These are phyloP conservation scores for Camponotus pennsylvanicus DNA, from an alignment of 1,140 invertebrate genomes.

Conservation along the genomic window DNA sequence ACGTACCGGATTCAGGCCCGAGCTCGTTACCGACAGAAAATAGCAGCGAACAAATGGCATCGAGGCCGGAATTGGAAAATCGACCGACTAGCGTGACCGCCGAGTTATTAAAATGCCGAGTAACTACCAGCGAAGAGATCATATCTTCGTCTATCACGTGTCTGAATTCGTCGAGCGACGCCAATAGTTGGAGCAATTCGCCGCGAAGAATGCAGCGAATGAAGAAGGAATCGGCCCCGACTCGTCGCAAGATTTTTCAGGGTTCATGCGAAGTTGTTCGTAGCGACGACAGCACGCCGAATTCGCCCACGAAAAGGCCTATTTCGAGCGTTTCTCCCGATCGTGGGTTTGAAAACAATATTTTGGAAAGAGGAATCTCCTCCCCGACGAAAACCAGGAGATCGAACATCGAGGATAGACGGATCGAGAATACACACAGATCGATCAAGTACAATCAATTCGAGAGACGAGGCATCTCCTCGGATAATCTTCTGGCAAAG, in stretches of 20 bases:
- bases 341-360: constrained; percentile 42
- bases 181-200: constrained; percentile 79
- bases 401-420: constrained; percentile 78
- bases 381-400: constrained; percentile 79
- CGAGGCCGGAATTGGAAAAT: constrained; percentile 51
- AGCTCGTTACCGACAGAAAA: constrained; percentile 79
- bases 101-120: constrained; percentile 81
- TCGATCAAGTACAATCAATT: constrained; percentile 65
- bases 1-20: constrained; percentile 79
- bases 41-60: constrained; percentile 38
- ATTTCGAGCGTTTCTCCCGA: constrained; percentile 72
- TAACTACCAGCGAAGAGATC: constrained; percentile 83
- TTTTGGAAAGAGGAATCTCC: constrained; percentile 35
- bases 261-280: constrained; percentile 60
- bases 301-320: constrained; percentile 80
- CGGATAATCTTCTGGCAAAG: constrained; percentile 79
- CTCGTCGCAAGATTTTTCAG: not conserved
- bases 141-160: constrained; percentile 77
- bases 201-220: constrained; percentile 71
- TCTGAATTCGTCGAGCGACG: constrained; percentile 77
- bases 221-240: constrained; percentile 62
- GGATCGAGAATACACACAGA: constrained; percentile 57
- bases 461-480: constrained; percentile 79
- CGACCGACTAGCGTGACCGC: constrained; percentile 56
- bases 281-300: constrained; percentile 77